Percentiles rank a stretch among this genome's conserved stretches.
These are phyloP conservation scores for Pterocles burchelli DNA, from an alignment of 2,113 vertebrate genomes.

Conservation along the genomic window DNA sequence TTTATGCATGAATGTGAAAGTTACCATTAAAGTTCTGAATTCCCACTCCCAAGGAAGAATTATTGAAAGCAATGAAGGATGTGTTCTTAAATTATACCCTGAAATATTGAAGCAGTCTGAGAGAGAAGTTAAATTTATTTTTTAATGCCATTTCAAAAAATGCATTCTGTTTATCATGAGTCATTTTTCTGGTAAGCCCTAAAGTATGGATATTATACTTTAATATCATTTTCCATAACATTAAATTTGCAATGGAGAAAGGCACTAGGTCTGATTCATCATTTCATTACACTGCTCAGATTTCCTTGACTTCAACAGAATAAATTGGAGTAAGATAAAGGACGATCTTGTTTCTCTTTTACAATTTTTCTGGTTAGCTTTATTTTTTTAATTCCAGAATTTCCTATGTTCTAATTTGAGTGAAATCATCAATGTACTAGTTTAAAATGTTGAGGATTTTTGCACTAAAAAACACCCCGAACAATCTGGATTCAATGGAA, in stretches of 20 bases:
- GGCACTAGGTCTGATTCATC: slow-evolving; percentile 48
- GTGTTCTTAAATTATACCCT: slow-evolving; percentile 52
- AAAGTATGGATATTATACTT: slow-evolving; percentile 59
- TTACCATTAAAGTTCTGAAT: slow-evolving; percentile 45
- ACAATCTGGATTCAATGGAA: background rate
- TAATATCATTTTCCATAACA: slow-evolving; percentile 66
- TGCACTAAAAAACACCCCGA: background rate
- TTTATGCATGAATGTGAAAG: slow-evolving; percentile 32
- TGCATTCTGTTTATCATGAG: slow-evolving; percentile 61
- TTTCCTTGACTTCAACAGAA: background rate
- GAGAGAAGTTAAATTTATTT: slow-evolving; percentile 60
- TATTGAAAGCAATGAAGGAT: slow-evolving; percentile 40
- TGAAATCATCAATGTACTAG: background rate
- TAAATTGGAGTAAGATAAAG: slow-evolving; percentile 14
- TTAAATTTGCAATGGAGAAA: slow-evolving; percentile 61
- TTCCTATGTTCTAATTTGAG: background rate
- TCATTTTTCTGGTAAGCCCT: slow-evolving; percentile 65
- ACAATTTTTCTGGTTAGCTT: background rate
- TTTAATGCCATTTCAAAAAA: slow-evolving; percentile 50
- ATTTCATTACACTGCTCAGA: slow-evolving; percentile 10
- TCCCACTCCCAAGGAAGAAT: slow-evolving; percentile 20
- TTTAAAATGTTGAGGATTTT: background rate
- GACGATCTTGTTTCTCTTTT: background rate
- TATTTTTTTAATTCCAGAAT: background rate
- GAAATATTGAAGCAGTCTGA: slow-evolving; percentile 53